Evolutionary conservation across 2,113 vertebrate genomes (phyloP).

Genomic region (Octodon degus): DNA sequence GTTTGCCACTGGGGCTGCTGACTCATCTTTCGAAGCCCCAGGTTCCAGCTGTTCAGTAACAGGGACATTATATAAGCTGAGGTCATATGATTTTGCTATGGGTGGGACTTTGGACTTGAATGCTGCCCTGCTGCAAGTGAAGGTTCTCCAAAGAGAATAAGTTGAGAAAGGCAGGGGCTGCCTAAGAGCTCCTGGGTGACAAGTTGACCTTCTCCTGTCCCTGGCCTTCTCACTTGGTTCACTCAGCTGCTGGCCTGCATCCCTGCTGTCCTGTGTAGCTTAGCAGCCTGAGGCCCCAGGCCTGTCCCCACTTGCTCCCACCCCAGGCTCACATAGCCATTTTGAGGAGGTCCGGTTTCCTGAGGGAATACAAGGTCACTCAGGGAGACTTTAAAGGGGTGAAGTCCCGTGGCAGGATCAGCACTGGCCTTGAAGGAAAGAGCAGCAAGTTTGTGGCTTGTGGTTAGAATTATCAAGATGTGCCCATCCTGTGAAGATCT

Average conservation of each 20-base stretch:
- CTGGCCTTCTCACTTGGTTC: not conserved
- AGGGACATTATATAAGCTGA: slow-evolving; percentile 70
- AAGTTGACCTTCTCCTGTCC: slow-evolving; percentile 1
- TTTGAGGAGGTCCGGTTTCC: not conserved
- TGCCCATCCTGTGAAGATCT: not conserved
- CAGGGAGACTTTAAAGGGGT: not conserved
- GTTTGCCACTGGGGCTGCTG: slow-evolving; percentile 65
- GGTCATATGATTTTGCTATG: slow-evolving; percentile 36
- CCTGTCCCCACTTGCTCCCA: not conserved
- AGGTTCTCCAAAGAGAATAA: slow-evolving; percentile 48
- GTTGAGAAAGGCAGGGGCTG: not conserved
- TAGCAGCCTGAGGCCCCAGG: slow-evolving; percentile 31
- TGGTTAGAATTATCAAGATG: not conserved
- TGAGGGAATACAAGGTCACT: not conserved
- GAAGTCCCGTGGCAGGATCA: not conserved
- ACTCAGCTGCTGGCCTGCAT: not conserved
- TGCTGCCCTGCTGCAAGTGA: not conserved
- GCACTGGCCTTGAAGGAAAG: not conserved
- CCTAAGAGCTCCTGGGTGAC: not conserved
- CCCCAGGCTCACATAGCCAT: not conserved
- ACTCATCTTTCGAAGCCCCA: slow-evolving; percentile 66
- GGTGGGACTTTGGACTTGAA: slow-evolving; percentile 73
- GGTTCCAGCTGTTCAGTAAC: slow-evolving; percentile 74
- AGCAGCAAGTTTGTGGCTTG: not conserved
- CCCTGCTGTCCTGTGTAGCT: not conserved